Base-by-base conservation (phyloP, 1,140 invertebrate genomes). In the Drosophila guanche region DNA sequence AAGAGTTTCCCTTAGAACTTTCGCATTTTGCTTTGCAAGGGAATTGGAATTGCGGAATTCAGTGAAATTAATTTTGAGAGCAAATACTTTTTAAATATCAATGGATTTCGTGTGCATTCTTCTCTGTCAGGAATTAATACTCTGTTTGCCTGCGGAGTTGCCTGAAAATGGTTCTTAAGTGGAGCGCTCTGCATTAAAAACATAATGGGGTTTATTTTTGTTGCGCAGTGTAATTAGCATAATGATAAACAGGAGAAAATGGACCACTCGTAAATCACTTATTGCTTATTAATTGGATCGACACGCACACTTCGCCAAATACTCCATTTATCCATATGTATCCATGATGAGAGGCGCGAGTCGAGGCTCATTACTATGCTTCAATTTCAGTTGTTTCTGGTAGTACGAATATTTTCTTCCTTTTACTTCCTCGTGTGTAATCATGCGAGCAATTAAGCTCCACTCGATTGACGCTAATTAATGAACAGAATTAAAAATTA, bases 401-500 rank as follows among this genome's bases (percentile, higher is more conserved):
- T 20, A n/a, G n/a, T 56, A 3, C 14, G 4, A 43, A 2, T 37
- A 5, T 10, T 14, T 12, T 16, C 47, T 52, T 65, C 56, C 20
- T 25, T 41, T 42, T 20, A 29, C 47, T 63, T 72, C 29, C 42
- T 41, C 37, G 37, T n/a, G 41, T 48, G 66, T 79, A 84, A 85
- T 85, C 76, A 69, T 68, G 67, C 46, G 67, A 72, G 48, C 71
- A 88, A 81, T 85, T 69, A 72, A 76, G 65, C 51, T 45, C 8
- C 73, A 67, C 59, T 42, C 71, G 67, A 84, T 79, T 88, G 83
- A 67, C 59, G 57, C 57, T 62, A 59, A 83, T 88, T 88, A 89
- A 88, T 88, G 79, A 83, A 72, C 22, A 59, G 67, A 67, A 88
- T 83, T 88, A 79, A 88, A 88, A 89, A 83, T 88, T 79, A 88